Evolutionary conservation across 2,113 vertebrate species (phyloP).

Genomic region (Cisticola juncidis): DNA sequence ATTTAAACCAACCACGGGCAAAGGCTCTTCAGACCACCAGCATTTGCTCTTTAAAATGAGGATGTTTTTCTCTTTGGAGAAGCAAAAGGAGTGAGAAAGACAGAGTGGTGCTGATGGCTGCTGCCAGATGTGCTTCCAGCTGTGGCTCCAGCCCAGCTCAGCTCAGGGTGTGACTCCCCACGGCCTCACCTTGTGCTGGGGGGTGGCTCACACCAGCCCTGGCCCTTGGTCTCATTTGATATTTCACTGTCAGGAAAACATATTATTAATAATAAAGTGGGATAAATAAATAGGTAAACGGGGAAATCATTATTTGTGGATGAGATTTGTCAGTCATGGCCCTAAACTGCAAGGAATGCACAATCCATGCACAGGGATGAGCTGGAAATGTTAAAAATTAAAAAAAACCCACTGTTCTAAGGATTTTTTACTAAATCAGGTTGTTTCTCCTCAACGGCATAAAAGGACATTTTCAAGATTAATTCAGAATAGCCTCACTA

Average conservation of each 20-base stretch:
- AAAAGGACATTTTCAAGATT: neutral
- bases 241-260: accelerated
- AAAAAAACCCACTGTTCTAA: neutral
- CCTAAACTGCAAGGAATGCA: neutral
- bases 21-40: neutral
- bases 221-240: neutral
- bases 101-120: neutral
- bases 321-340: neutral
- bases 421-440: neutral
- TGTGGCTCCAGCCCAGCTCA: accelerated
- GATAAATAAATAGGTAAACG: neutral
- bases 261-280: neutral
- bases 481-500: neutral
- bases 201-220: neutral
- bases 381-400: neutral
- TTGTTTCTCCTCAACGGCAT: neutral
- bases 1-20: neutral
- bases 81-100: neutral
- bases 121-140: neutral
- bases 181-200: neutral
- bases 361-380: neutral
- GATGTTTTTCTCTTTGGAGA: neutral
- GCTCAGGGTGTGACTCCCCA: neutral
- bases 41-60: neutral
- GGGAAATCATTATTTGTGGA: neutral